Base-by-base conservation (phyloP, 2,797 vertebrate genomes). In the Toxotes lorentzi region DNA sequence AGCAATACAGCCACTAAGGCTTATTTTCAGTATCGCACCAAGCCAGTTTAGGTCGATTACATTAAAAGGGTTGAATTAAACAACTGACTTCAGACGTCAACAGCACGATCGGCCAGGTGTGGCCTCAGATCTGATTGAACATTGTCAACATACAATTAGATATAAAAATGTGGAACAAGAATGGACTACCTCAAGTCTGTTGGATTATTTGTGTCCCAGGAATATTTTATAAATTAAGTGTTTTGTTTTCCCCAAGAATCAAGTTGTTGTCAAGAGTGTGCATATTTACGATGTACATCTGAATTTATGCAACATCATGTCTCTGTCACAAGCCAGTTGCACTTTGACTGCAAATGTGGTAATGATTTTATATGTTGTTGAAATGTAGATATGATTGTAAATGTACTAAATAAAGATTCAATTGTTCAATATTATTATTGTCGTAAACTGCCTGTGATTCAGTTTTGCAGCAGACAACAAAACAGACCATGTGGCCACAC, bases 331-430 rank as follows among this genome's bases (percentile, higher is more conserved):
- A 10, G 23, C 5, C 17, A 51, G 45, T 7, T 30, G 7, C 8
- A 51, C 24, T 35, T 40, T 45, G 53, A 60, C 13, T 67, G 8
- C 1, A 60, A n/a, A 30, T 70, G 6, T 65, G 12, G 13, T 19
- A 41, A 57, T 59, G 0, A n/a, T 12, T 34, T 47, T 53, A 32
- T 70, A 45, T 76, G 24, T 50, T 72, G 34, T 13, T 66, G 7
- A 57, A 48, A 66, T 86, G 66, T 86, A 73, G 75, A 67, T 79
- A 78, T 86, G 32, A 65, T 43, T 87, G 62, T 80, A 75, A 80
- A 78, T 86, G 1, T 45, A 35, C 21, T 35, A 7, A 91, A 88
- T 91, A 88, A 90, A 91, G 7, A 48, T 24, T 50, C 4, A 53
- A 67, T 64, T 77, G 47, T 63, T 24, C 7, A 78, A 5, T 53